Evolutionary conservation across 1,140 invertebrate genomes (phyloP).

Genomic region (Hycleus cichorii): DNA sequence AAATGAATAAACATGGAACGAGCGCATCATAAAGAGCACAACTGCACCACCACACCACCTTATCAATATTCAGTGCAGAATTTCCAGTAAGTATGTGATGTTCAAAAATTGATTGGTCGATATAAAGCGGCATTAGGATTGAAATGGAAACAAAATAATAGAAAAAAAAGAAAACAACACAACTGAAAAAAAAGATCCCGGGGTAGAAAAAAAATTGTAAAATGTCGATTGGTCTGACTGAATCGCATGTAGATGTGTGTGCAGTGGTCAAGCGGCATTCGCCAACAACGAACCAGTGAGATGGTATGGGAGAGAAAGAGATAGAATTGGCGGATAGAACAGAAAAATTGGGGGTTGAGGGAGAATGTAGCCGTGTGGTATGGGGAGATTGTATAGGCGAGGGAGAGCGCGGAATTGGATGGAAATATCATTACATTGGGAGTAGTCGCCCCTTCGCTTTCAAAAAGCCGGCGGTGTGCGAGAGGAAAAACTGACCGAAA

Average conservation of each 20-base stretch:
- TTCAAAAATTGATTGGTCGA: conserved; percentile 30
- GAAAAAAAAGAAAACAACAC: neutral
- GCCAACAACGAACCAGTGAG: neutral
- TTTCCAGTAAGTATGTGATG: conserved; percentile 13
- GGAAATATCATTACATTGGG: conserved; percentile 41
- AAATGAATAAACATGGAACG: too few relatives aligned
- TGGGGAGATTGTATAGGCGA: neutral
- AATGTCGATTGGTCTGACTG: conserved; percentile 31
- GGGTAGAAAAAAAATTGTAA: conserved; percentile 26
- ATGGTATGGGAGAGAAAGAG: conserved; percentile 1
- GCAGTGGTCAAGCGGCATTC: neutral
- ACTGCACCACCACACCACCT: neutral
- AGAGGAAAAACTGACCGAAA: conserved; percentile 36
- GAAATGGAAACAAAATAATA: neutral
- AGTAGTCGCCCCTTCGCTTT: conserved; percentile 29
- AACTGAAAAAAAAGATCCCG: conserved; percentile 5
- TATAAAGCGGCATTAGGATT: conserved; percentile 27
- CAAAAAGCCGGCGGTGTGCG: conserved; percentile 8
- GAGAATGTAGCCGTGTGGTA: neutral
- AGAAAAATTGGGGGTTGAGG: conserved; percentile 1
- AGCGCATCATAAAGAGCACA: too few relatives aligned
- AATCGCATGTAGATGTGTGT: conserved; percentile 20
- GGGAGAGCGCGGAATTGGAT: conserved; percentile 29
- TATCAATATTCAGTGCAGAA: conserved; percentile 11
- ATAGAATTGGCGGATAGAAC: neutral